A percentile compares a stretch with the other conserved stretches of the same genome.
phyloP scores from a whole-genome alignment of 2,113 vertebrate genomes.

The Poeciliopsis occidentalis region DNA sequence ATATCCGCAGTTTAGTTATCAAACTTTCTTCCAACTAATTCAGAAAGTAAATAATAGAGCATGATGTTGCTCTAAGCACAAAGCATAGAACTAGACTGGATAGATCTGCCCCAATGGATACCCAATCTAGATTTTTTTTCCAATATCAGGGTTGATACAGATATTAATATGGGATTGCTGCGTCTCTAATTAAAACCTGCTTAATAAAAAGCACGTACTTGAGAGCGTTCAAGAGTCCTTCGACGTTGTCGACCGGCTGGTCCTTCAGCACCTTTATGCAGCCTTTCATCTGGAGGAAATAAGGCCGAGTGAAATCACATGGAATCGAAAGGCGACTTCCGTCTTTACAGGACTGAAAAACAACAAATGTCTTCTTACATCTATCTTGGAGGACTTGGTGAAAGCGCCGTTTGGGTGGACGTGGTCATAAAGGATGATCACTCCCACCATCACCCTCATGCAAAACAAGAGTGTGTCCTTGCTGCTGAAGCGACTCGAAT shows the following conservation, averaged over 20 bases:
- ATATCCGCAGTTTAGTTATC: too few relatives aligned
- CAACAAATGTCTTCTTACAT: slow-evolving; percentile 81
- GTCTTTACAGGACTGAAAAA: not conserved
- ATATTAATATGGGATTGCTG: too few relatives aligned
- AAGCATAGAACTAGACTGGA: too few relatives aligned
- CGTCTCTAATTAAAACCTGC: not conserved
- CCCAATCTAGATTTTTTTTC: too few relatives aligned
- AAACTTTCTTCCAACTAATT: too few relatives aligned
- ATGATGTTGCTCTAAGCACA: too few relatives aligned
- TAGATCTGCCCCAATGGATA: too few relatives aligned
- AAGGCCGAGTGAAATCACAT: slow-evolving; percentile 7
- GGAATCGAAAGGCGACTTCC: not conserved
- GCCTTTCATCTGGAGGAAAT: slow-evolving; percentile 92
- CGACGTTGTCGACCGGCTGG: slow-evolving; percentile 96
- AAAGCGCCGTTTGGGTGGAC: slow-evolving; percentile 98
- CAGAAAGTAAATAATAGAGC: too few relatives aligned
- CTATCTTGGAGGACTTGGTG: slow-evolving; percentile 97
- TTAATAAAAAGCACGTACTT: slow-evolving; percentile 82
- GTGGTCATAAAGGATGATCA: slow-evolving; percentile 97
- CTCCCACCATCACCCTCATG: slow-evolving; percentile 98
- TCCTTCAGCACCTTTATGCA: slow-evolving; percentile 99
- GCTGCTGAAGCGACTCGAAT: slow-evolving; percentile 93
- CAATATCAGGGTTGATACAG: too few relatives aligned
- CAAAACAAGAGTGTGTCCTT: slow-evolving; percentile 96
- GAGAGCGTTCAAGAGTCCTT: slow-evolving; percentile 97